Base-by-base conservation (phyloP, 2,888 invertebrate genomes). In the Amitus sp. region DNA sequence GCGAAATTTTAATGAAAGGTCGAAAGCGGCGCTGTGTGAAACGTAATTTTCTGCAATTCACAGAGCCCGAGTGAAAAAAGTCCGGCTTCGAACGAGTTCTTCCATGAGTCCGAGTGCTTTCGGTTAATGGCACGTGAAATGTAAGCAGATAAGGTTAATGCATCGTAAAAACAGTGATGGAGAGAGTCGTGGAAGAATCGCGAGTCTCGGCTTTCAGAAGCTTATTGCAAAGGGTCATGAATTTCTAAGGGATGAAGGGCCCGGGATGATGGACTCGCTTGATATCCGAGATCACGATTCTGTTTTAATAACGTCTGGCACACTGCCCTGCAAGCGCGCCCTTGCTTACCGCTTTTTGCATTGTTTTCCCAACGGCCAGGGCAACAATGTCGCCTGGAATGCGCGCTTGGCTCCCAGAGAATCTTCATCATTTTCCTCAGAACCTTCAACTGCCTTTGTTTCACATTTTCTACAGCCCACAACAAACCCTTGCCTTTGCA, bases 221-320 rank as follows among this genome's bases (percentile, higher is more conserved):
- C 23, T 5, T 3, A 3, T 23, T 5, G 3, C 23, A 23, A 23
- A 23, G 37, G 51, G 51, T 46, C 13, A 39, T 50, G 42, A 51
- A 45, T 48, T 13, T 46, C 17, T 40, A 10, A 23, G 7, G 23
- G 7, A 23, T 23, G 7, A 23, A 23, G 57, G 43, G 57, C 33
- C 23, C 43, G 53, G 20, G 48, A 17, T 18, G 43, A 49, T 46
- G 39, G 43, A 48, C 55, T 51, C 60, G 57, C n/a, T 66, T 66
- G 66, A 66, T 66, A 63, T 47, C 47, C 30, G 47, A 53, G 57
- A 59, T 61, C 63, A 65, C 61, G 66, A 69, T 69, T 72, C 74
- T 71, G 73, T 77, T 79, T 77, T 76, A 78, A 78, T 77, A 79
- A 77, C 65, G 73, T 68, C 75, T 77, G 78, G 75, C 78, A 79